A percentile compares a stretch with the other conserved stretches of the same genome.
phyloP scores from a whole-genome alignment of 2,888 invertebrate genomes.

The Cetonia aurata region DNA sequence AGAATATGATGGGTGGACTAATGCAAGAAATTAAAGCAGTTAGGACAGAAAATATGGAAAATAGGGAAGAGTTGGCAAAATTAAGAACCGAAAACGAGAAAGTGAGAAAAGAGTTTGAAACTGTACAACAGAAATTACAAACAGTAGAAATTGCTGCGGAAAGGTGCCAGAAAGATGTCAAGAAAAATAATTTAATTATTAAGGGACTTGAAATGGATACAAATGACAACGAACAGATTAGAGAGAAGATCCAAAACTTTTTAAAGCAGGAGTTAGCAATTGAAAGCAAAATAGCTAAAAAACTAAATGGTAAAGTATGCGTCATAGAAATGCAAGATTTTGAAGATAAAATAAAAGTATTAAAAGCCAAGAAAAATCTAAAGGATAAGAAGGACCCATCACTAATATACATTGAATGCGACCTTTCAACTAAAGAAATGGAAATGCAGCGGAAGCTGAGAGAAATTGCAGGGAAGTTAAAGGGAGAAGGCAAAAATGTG shows the following conservation, averaged over 20 bases:
- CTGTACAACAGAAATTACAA: constrained; percentile 2
- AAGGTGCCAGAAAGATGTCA: constrained; percentile 7
- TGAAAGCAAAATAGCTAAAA: not conserved
- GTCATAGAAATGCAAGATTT: not conserved
- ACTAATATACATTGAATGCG: constrained; percentile 3
- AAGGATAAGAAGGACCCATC: not conserved
- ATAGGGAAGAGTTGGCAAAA: not conserved
- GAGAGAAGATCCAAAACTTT: constrained; percentile 1
- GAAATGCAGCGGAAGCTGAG: constrained; percentile 6
- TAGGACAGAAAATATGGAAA: constrained; percentile 1
- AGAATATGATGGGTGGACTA: not conserved
- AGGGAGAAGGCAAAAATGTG: not conserved
- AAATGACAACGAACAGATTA: not conserved
- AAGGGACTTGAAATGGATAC: constrained; percentile 8
- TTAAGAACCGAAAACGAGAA: constrained; percentile 9
- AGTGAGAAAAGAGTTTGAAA: not conserved
- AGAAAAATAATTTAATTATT: constrained; percentile 18
- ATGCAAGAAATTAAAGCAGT: constrained; percentile 3
- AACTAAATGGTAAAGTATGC: constrained; percentile 2
- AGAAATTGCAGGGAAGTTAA: not conserved
- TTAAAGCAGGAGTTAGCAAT: constrained; percentile 1
- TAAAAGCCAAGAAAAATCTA: constrained; percentile 3
- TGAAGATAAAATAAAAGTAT: constrained; percentile 2
- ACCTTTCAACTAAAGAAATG: constrained; percentile 11
- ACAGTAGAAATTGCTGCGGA: constrained; percentile 8